Conservation (phyloP, 2,113 vertebrate genomes). For the Glaucidium brasilianum region DNA sequence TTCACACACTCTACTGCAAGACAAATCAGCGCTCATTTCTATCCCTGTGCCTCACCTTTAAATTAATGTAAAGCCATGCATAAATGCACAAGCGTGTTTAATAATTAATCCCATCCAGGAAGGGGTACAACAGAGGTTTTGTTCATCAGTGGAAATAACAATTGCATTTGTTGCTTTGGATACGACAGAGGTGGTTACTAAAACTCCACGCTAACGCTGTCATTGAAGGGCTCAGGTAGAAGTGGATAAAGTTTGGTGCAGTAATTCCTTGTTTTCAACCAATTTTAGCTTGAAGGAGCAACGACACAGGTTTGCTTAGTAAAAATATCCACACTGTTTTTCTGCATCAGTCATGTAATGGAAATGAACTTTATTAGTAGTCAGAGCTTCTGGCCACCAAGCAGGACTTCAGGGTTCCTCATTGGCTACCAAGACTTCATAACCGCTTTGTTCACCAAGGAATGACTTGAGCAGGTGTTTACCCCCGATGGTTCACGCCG, state of each 20-base stretch:
- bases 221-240: neutral
- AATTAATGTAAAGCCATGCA: neutral
- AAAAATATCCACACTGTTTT: neutral
- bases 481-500: fast-evolving
- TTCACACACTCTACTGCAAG: neutral
- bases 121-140: neutral
- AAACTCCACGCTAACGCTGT: neutral
- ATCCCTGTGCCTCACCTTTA: neutral
- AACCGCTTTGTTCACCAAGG: neutral
- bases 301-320: neutral
- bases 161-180: neutral
- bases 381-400: neutral
- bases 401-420: neutral
- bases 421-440: neutral
- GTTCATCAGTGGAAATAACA: neutral
- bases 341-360: fast-evolving
- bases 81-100: neutral
- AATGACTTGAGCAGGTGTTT: neutral
- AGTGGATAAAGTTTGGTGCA: neutral
- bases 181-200: neutral
- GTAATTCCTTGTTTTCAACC: neutral
- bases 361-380: neutral
- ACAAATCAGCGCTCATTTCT: neutral
- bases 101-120: neutral
- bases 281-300: neutral